phyloP scores from a whole-genome alignment of 2,113 vertebrate genomes.

The Halichoerus grypus region DNA sequence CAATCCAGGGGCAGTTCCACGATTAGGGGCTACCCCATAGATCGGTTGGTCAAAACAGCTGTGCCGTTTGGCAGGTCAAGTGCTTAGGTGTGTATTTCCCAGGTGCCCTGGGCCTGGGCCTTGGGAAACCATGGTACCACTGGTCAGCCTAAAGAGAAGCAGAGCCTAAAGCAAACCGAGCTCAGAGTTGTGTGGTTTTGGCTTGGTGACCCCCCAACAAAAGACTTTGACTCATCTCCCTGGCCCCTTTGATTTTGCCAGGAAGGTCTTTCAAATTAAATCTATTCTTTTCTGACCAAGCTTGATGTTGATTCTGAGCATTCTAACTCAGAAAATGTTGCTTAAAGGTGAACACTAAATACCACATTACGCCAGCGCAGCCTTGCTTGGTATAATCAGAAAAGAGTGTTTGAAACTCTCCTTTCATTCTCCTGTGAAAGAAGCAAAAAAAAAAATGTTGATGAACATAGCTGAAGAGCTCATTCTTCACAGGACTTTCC shows the following conservation, averaged over 20 bases:
- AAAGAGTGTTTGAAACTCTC: not conserved
- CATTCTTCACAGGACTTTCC: conserved; percentile 11
- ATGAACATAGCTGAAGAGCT: not conserved
- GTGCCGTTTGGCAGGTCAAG: not conserved
- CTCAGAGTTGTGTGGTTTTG: not conserved
- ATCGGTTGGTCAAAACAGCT: not conserved
- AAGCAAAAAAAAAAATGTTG: not conserved
- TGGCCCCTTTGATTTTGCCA: conserved; percentile 32
- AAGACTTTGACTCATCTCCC: not conserved
- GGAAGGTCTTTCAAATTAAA: conserved; percentile 53
- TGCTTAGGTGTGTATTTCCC: not conserved
- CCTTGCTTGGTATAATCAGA: not conserved
- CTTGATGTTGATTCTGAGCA: not conserved
- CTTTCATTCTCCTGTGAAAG: not conserved
- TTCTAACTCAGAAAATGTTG: not conserved
- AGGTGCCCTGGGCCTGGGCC: not conserved
- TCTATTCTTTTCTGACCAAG: conserved; percentile 37
- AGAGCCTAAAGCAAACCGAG: conserved; percentile 25
- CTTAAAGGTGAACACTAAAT: conserved; percentile 21
- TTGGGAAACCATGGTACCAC: not conserved
- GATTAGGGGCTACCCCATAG: not conserved
- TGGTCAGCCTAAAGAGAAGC: not conserved
- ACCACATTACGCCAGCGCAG: not conserved
- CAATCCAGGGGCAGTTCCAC: not conserved
- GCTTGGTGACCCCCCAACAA: not conserved